These are phyloP conservation scores for Sebastes iracundus DNA, from an alignment of 2,797 vertebrate genomes.

Conservation along the genomic window DNA sequence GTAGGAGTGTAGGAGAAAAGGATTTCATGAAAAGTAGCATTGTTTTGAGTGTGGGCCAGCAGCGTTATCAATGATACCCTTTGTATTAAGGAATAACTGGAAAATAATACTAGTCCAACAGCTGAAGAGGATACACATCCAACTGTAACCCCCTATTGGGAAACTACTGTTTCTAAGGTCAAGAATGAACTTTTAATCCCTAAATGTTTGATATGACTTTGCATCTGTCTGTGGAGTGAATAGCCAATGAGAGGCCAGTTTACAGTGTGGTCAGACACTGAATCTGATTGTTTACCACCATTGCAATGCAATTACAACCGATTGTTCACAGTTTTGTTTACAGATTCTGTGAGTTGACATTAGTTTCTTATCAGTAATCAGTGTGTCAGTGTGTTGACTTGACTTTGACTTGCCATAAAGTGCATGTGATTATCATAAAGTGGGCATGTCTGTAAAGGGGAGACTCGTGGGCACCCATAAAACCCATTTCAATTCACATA, in stretches of 20 bases:
- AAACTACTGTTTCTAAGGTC: not conserved
- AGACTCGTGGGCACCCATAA: rapidly evolving
- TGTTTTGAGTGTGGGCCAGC: constrained; percentile 41
- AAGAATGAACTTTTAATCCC: not conserved
- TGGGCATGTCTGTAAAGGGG: too few species aligned
- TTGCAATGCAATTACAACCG: not conserved
- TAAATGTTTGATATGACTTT: not conserved
- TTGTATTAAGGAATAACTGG: constrained; percentile 23
- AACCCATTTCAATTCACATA: too few species aligned
- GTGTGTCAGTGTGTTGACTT: not conserved
- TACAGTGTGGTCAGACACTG: not conserved
- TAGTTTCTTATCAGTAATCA: constrained; percentile 9
- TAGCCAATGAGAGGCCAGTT: not conserved
- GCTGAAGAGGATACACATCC: not conserved
- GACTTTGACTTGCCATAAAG: rapidly evolving
- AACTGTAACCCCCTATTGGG: too few species aligned
- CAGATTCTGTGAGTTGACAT: constrained; percentile 5
- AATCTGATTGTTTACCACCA: not conserved
- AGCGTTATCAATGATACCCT: constrained; percentile 44
- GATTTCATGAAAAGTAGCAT: constrained; percentile 53
- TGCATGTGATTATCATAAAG: not conserved
- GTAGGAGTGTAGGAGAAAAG: constrained; percentile 60
- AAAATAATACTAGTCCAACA: not conserved
- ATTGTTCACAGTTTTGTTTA: not conserved
- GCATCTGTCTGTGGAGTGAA: not conserved